A percentile compares a stretch with the other conserved stretches of the same genome.
Evolutionary conservation across 2,113 vertebrate genomes (phyloP).

Genomic region (Spea multiplicata): DNA sequence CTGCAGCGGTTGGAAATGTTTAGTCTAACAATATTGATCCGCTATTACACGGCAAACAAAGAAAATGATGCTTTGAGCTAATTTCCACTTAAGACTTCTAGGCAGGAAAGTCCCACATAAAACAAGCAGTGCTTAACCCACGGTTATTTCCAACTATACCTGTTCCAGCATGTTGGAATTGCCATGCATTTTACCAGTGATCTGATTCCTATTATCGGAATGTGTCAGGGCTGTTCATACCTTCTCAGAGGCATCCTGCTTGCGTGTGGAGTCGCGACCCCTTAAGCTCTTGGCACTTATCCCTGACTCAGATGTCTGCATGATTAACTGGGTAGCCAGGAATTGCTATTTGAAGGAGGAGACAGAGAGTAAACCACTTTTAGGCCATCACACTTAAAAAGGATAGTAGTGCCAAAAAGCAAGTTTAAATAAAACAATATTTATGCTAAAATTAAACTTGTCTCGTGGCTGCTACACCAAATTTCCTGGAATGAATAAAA

Average conservation of each 20-base stretch:
- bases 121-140: too few relatives aligned
- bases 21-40: too few relatives aligned
- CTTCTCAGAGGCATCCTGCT: constrained; percentile 97
- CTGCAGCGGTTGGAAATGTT: too few relatives aligned
- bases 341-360: constrained; percentile 78
- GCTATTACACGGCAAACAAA: too few relatives aligned
- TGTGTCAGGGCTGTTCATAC: constrained; percentile 63
- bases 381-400: background rate
- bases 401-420: background rate
- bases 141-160: too few relatives aligned
- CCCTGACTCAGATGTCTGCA: constrained; percentile 97
- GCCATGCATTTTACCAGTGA: background rate
- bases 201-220: background rate
- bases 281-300: constrained; percentile 98
- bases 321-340: constrained; percentile 97
- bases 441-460: too few relatives aligned
- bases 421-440: too few relatives aligned
- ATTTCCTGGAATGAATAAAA: too few relatives aligned
- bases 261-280: constrained; percentile 90
- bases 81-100: too few relatives aligned
- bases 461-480: too few relatives aligned
- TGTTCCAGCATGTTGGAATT: background rate
- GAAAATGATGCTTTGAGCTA: too few relatives aligned
- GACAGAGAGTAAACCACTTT: background rate
- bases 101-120: too few relatives aligned